Evolutionary conservation across 2,797 vertebrate species (phyloP).

Genomic region (Acestrorhynchus altus): DNA sequence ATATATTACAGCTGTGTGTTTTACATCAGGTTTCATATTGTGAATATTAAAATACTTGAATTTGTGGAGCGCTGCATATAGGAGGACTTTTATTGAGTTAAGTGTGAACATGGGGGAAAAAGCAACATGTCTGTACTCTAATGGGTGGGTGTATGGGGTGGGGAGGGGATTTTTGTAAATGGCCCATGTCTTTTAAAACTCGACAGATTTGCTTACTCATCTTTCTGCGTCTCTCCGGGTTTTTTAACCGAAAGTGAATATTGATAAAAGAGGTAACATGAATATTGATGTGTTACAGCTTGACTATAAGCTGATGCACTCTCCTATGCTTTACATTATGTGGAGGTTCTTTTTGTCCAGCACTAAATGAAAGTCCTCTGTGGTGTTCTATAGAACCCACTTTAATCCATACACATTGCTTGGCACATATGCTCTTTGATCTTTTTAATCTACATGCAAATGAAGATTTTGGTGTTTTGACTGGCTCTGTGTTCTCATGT

Average conservation of each 20-base stretch:
- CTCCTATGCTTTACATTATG: no score
- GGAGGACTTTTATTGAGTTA: conserved; percentile 23
- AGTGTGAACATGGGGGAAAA: conserved; percentile 52
- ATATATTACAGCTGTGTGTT: conserved; percentile 85
- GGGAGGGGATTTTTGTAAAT: conserved; percentile 4
- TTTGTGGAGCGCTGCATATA: conserved; percentile 64
- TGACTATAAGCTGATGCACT: neutral
- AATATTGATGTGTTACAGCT: neutral
- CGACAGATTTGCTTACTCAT: conserved; percentile 79
- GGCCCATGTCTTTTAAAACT: conserved; percentile 43
- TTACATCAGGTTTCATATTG: conserved; percentile 80
- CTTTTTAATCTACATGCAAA: neutral
- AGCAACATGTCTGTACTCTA: conserved; percentile 75
- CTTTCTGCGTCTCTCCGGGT: neutral
- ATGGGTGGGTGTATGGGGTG: conserved; percentile 68
- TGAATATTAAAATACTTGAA: conserved; percentile 89
- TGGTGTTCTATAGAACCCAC: neutral
- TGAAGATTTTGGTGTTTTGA: neutral
- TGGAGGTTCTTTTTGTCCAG: neutral
- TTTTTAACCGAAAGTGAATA: conserved; percentile 21
- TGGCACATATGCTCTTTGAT: neutral
- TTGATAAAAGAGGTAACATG: conserved; percentile 6
- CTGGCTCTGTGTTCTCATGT: conserved; percentile 26
- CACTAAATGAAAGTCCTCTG: neutral
- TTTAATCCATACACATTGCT: neutral